Evolutionary conservation across 2,888 invertebrate genomes (phyloP).

Genomic region (Proisotoma minuta): DNA sequence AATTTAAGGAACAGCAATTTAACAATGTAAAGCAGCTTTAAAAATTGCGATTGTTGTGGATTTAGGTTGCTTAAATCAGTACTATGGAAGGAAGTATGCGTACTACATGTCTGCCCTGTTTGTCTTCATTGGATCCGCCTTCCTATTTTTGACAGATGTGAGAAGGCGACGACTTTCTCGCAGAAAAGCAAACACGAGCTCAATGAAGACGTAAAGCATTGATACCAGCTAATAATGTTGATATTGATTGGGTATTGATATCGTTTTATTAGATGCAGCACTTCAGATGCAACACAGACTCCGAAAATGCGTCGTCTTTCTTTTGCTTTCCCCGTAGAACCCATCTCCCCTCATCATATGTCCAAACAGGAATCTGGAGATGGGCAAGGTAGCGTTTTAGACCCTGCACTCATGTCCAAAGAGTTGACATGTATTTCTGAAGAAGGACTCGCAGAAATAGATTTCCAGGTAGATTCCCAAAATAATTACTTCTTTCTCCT

Average conservation of each 20-base stretch:
- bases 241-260: not conserved
- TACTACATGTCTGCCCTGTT: constrained; percentile 79
- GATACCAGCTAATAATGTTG: not conserved
- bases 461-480: constrained; percentile 65
- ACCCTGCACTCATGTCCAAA: constrained; percentile 40
- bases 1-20: not conserved
- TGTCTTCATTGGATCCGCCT: constrained; percentile 68
- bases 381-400: constrained; percentile 35
- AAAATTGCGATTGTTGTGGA: not conserved
- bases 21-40: not conserved
- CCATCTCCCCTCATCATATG: constrained; percentile 34
- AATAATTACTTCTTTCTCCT: constrained; percentile 12
- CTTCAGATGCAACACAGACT: constrained; percentile 55
- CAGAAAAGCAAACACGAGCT: constrained; percentile 41
- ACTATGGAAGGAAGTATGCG: constrained; percentile 70
- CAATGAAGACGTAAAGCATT: constrained; percentile 45
- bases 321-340: constrained; percentile 44
- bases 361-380: constrained; percentile 39
- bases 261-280: constrained; percentile 33
- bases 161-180: constrained; percentile 59
- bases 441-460: constrained; percentile 77
- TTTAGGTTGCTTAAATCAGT: constrained; percentile 70
- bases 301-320: constrained; percentile 55
- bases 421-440: constrained; percentile 80
- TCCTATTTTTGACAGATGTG: constrained; percentile 75